A percentile compares a stretch with the other conserved stretches of the same genome.
Conservation (phyloP, 2,113 vertebrate genomes). For the Synchiropus splendidus region DNA sequence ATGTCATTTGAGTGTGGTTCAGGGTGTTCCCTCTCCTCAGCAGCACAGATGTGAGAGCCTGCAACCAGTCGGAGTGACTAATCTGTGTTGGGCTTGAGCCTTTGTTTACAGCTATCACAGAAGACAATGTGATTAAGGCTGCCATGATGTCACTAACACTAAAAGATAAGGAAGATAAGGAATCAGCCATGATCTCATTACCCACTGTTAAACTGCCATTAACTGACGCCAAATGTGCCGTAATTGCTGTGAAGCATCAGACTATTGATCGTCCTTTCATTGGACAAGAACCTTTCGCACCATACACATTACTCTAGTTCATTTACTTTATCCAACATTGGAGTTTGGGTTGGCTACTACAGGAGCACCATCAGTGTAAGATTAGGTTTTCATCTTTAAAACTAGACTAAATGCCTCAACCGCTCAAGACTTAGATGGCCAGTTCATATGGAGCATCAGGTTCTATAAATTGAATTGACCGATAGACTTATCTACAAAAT, state of each 20-base stretch:
- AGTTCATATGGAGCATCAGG: too few species aligned
- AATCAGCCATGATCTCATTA: constrained; percentile 48
- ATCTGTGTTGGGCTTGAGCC: constrained; percentile 9
- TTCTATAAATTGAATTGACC: too few species aligned
- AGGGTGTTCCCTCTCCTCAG: background rate
- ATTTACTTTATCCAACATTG: too few species aligned
- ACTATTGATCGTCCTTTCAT: too few species aligned
- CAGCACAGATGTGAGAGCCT: background rate
- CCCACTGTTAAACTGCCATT: constrained; percentile 33
- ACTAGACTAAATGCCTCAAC: too few species aligned
- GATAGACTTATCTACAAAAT: too few species aligned
- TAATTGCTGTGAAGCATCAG: constrained; percentile 27
- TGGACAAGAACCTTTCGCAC: too few species aligned
- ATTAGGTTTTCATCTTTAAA: too few species aligned
- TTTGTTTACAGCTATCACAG: constrained; percentile 57
- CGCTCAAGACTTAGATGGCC: too few species aligned
- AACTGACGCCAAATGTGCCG: constrained; percentile 34
- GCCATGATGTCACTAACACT: constrained; percentile 40
- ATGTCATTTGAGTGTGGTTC: constrained; percentile 9
- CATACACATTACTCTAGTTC: too few species aligned
- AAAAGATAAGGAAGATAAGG: constrained; percentile 50
- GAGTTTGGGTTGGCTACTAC: too few species aligned
- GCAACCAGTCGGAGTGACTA: background rate
- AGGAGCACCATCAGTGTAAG: too few species aligned
- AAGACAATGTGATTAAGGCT: constrained; percentile 55